Evolutionary conservation across 2,888 invertebrate genomes (phyloP).

Genomic region (Sinopyrophorus schimmeli): DNA sequence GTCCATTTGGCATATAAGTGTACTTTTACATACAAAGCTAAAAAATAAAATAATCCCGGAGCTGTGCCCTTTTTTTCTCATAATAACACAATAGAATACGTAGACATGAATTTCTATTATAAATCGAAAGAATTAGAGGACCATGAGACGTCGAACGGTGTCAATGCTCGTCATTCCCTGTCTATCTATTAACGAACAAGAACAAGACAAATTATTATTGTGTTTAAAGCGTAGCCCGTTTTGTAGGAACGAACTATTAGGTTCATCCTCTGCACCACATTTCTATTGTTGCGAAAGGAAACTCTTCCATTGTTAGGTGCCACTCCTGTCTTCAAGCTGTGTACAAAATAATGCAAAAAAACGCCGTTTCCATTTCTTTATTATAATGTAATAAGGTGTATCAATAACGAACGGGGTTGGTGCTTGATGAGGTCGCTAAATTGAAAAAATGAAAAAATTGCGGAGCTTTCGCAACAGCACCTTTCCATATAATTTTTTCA

Average conservation of each 20-base stretch:
- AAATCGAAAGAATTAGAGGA: constrained; percentile 3
- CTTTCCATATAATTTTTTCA: too few relatives aligned
- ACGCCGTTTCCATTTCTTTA: constrained; percentile 23
- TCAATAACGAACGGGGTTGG: constrained; percentile 22
- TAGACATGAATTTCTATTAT: too few relatives aligned
- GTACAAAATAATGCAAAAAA: constrained; percentile 27
- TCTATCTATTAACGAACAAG: not conserved
- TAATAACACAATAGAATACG: too few relatives aligned
- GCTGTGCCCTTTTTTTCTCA: too few relatives aligned
- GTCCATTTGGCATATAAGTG: too few relatives aligned
- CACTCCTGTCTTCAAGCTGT: constrained; percentile 27
- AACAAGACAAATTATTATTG: constrained; percentile 20
- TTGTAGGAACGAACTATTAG: constrained; percentile 21
- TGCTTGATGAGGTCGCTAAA: constrained; percentile 20
- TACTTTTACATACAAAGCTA: too few relatives aligned
- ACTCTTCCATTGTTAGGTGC: constrained; percentile 20
- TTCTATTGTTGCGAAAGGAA: constrained; percentile 29
- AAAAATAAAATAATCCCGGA: too few relatives aligned
- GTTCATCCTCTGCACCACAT: constrained; percentile 26
- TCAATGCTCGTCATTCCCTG: constrained; percentile 13
- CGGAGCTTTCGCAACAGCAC: too few relatives aligned
- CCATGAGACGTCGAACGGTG: constrained; percentile 15
- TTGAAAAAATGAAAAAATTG: too few relatives aligned
- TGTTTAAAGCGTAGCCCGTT: constrained; percentile 18
- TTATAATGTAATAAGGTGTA: constrained; percentile 27